Conservation (phyloP, 2,113 vertebrate species). For the Muntiacus reevesi region DNA sequence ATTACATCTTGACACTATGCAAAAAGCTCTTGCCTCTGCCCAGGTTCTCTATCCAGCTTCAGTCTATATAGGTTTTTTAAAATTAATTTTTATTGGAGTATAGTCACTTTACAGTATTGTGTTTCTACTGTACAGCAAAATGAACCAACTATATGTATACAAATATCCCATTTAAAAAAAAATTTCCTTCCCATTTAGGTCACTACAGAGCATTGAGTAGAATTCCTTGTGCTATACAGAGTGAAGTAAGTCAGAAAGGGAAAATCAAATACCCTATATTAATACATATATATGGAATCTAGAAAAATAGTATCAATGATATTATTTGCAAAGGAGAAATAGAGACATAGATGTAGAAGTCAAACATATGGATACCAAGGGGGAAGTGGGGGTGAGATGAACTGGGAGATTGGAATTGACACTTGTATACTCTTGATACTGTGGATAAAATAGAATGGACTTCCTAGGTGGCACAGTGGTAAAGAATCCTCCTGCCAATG, state of each 20-base stretch:
- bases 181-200: background rate
- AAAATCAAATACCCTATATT: background rate
- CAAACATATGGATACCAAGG: background rate
- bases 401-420: background rate
- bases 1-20: background rate
- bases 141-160: background rate
- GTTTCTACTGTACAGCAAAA: background rate
- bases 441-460: background rate
- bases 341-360: background rate
- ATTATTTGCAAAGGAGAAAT: background rate
- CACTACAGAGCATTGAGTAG: background rate
- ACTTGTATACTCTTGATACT: background rate
- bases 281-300: background rate
- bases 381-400: background rate
- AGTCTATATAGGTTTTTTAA: conserved; percentile 26
- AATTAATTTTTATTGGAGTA: background rate
- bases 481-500: background rate
- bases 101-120: background rate
- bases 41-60: background rate
- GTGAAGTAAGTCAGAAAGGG: background rate
- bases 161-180: rapidly evolving
- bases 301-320: background rate
- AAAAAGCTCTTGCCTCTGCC: background rate
- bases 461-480: background rate
- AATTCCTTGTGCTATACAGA: background rate